Conservation (phyloP, 2,888 invertebrate genomes). For the Apoderus coryli region DNA sequence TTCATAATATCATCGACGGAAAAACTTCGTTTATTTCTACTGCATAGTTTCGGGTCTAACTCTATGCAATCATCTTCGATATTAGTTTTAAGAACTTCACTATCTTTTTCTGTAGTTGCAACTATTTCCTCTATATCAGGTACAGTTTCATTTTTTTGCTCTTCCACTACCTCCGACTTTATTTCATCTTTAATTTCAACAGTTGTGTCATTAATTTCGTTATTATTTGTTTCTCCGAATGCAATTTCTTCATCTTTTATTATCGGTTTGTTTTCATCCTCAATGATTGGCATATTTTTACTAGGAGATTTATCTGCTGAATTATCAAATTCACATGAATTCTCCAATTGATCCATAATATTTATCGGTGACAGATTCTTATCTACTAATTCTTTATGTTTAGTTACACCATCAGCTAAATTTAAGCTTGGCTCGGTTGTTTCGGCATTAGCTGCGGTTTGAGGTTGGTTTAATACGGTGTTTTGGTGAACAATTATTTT, state of each 20-base stretch:
- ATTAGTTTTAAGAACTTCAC: conserved; percentile 5
- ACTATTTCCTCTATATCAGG: conserved; percentile 1
- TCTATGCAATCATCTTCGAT: too few relatives aligned
- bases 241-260: background rate
- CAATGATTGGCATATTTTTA: conserved; percentile 19
- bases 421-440: conserved; percentile 7
- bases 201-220: background rate
- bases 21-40: conserved; percentile 20
- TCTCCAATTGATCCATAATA: conserved; percentile 18
- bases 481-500: conserved; percentile 21
- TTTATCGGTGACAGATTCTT: conserved; percentile 24
- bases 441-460: conserved; percentile 5
- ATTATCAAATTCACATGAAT: conserved; percentile 11
- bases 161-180: background rate
- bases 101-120: conserved; percentile 7
- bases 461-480: conserved; percentile 18
- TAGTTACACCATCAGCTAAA: conserved; percentile 8
- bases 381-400: conserved; percentile 19
- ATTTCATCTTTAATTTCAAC: background rate
- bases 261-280: conserved; percentile 6
- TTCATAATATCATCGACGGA: conserved; percentile 27
- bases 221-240: background rate
- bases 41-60: background rate
- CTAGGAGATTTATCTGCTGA: conserved; percentile 2
- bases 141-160: background rate